Evolutionary conservation across 2,113 vertebrate species (phyloP).

Genomic region (Lasiurus cinereus): DNA sequence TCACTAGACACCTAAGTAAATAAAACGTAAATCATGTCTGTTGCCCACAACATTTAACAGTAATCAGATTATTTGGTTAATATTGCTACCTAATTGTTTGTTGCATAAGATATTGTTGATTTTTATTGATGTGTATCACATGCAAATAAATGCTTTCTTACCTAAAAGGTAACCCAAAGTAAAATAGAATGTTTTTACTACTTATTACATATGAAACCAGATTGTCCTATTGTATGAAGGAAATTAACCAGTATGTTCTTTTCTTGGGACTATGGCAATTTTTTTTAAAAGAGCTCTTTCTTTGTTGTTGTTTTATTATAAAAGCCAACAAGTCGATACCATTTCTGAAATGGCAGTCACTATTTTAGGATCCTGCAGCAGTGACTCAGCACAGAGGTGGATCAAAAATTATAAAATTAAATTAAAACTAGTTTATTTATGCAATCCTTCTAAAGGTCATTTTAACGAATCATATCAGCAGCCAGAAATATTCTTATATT

Average conservation of each 20-base stretch:
- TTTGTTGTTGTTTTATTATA: slow-evolving; percentile 32
- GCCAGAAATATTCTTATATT: slow-evolving; percentile 27
- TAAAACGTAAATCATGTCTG: slow-evolving; percentile 35
- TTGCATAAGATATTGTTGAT: not conserved
- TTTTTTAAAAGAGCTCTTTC: slow-evolving; percentile 9
- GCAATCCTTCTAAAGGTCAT: not conserved
- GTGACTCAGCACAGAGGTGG: not conserved
- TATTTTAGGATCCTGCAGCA: not conserved
- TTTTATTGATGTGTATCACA: not conserved
- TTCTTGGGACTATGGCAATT: not conserved
- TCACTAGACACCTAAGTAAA: not conserved
- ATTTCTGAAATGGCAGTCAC: slow-evolving; percentile 39
- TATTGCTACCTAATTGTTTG: not conserved
- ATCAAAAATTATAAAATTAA: slow-evolving; percentile 49
- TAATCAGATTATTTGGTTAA: slow-evolving; percentile 7
- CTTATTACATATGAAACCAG: not conserved
- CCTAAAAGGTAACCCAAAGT: not conserved
- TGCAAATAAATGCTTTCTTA: slow-evolving; percentile 2
- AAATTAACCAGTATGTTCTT: not conserved
- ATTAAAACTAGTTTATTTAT: not conserved
- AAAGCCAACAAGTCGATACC: slow-evolving; percentile 29
- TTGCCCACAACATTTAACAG: not conserved
- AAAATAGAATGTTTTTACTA: not conserved
- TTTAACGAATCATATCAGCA: not conserved
- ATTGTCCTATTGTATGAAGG: not conserved